phyloP scores from a whole-genome alignment of 2,113 vertebrate genomes.

The Phyllopteryx taeniolatus region DNA sequence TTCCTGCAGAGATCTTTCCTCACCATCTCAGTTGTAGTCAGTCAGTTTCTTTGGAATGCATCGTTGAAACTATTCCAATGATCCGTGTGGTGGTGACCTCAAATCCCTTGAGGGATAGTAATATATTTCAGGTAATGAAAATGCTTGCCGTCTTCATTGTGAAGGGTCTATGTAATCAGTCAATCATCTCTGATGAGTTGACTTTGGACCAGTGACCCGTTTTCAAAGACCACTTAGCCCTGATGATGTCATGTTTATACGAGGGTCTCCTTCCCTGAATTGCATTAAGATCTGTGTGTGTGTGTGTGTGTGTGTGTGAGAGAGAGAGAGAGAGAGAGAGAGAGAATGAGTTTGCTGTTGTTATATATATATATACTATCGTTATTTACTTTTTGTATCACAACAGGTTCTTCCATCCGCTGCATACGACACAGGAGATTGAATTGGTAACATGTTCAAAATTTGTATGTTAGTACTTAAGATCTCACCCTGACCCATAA shows the following conservation, averaged over 20 bases:
- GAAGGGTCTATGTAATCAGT: constrained; percentile 21
- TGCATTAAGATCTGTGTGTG: not conserved
- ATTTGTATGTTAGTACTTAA: not conserved
- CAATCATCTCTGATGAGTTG: constrained; percentile 27
- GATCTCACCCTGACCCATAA: not conserved
- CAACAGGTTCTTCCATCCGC: no score
- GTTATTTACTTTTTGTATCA: no score
- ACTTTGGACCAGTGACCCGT: constrained; percentile 19
- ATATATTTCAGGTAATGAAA: constrained; percentile 9
- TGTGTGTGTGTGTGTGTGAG: not conserved
- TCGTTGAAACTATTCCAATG: not conserved
- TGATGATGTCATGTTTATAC: constrained; percentile 27
- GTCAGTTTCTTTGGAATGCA: constrained; percentile 4
- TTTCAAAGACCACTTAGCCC: constrained; percentile 13
- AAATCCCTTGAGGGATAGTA: constrained; percentile 14
- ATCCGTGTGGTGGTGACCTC: constrained; percentile 6
- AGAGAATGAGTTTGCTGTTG: not conserved
- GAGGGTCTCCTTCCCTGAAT: constrained; percentile 5
- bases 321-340: not conserved
- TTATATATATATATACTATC: no score
- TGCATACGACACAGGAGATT: not conserved
- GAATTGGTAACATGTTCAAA: not conserved
- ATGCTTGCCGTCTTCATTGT: not conserved
- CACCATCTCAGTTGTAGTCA: constrained; percentile 11
- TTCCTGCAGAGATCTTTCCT: constrained; percentile 14